Conservation (phyloP, 2,113 vertebrate genomes). For the Agapornis roseicollis region DNA sequence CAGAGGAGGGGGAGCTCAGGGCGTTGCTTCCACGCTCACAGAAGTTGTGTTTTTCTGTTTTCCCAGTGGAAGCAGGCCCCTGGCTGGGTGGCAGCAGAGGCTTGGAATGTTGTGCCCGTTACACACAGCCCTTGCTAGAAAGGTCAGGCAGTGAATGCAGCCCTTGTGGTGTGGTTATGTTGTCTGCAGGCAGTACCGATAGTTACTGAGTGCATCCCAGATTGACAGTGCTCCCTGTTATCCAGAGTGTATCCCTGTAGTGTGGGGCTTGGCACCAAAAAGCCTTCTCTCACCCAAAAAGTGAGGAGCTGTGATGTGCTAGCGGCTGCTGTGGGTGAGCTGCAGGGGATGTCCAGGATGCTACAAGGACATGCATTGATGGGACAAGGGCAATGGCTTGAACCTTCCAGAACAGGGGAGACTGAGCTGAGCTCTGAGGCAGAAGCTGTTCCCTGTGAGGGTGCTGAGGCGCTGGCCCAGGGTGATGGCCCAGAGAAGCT, state of each 20-base stretch:
- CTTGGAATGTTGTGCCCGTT: neutral
- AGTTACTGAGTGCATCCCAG: rapidly evolving
- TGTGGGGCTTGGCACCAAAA: rapidly evolving
- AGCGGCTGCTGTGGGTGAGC: neutral
- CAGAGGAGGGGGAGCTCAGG: rapidly evolving
- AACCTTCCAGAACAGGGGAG: neutral
- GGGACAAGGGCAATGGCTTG: neutral
- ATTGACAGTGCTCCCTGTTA: neutral
- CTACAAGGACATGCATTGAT: neutral
- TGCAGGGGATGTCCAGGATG: too few relatives aligned
- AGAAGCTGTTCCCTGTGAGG: too few relatives aligned
- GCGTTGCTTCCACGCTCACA: rapidly evolving
- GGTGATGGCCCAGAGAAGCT: too few relatives aligned
- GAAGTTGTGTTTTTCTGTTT: neutral
- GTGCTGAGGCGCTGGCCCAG: too few relatives aligned
- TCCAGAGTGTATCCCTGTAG: neutral
- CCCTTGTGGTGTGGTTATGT: rapidly evolving
- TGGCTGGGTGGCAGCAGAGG: neutral
- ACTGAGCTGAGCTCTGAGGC: neutral
- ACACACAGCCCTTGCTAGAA: rapidly evolving
- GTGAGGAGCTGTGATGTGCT: rapidly evolving
- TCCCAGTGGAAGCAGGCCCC: neutral
- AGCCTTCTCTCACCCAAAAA: neutral
- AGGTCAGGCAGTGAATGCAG: neutral
- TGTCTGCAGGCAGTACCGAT: neutral